Evolutionary conservation across 53 echinoderm and acorn worm genomes (phyloP).

Genomic region (Temnopleurus reevesii): DNA sequence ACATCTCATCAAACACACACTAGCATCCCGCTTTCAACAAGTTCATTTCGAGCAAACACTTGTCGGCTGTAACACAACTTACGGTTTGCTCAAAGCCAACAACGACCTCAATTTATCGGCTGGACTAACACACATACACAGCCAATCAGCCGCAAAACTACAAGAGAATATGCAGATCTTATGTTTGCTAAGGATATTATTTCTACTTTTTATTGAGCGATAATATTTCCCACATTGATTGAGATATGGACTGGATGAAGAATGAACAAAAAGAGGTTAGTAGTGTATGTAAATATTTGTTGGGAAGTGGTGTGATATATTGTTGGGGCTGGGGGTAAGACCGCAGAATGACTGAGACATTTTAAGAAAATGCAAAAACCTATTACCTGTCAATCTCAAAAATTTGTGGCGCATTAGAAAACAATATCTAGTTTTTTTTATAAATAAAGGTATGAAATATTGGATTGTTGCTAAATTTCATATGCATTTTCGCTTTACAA

Average conservation of each 20-base stretch:
- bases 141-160: not conserved
- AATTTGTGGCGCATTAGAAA: too few species aligned
- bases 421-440: too few species aligned
- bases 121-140: not conserved
- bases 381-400: not conserved
- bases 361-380: not conserved
- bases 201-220: constrained; percentile 7
- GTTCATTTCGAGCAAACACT: not conserved
- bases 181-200: constrained; percentile 44
- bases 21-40: constrained; percentile 17
- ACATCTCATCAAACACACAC: not conserved
- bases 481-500: too few species aligned
- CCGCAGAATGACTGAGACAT: not conserved
- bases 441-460: too few species aligned
- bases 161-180: not conserved
- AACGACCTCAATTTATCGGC: constrained; percentile 33
- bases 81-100: constrained; percentile 1
- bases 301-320: constrained; percentile 47
- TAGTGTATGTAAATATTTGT: constrained; percentile 32
- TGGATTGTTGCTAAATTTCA: too few species aligned
- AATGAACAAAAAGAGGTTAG: constrained; percentile 30
- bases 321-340: not conserved
- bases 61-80: not conserved
- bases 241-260: not conserved
- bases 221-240: constrained; percentile 10